Percentiles rank a stretch among this genome's conserved stretches.
phyloP scores from a whole-genome alignment of 2,888 invertebrate species.

The Calliphora vomitoria region DNA sequence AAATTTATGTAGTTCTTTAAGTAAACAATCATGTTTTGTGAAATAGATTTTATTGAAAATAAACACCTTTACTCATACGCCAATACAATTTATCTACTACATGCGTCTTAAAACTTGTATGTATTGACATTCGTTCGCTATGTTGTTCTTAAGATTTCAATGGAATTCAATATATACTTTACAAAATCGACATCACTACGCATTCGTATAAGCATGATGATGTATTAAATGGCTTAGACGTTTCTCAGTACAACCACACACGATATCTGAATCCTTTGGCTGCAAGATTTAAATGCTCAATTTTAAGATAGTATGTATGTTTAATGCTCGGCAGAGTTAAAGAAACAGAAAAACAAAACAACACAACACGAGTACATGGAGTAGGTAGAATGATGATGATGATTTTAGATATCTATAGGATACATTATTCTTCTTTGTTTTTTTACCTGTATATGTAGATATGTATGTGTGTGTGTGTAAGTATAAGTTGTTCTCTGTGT shows the following conservation, averaged over 20 bases:
- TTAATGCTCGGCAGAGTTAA: not conserved
- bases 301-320: slow-evolving; percentile 4
- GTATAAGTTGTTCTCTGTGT: not conserved
- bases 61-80: not conserved
- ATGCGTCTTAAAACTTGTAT: no score
- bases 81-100: not conserved
- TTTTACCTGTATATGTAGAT: slow-evolving; percentile 40
- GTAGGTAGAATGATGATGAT: slow-evolving; percentile 44
- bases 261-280: slow-evolving; percentile 8
- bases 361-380: not conserved
- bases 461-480: not conserved
- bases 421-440: slow-evolving; percentile 20
- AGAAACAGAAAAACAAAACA: not conserved
- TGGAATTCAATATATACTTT: not conserved
- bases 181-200: not conserved
- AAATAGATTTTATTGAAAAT: not conserved
- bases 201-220: slow-evolving; percentile 3
- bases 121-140: not conserved
- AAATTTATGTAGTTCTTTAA: not conserved
- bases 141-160: not conserved
- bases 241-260: not conserved
- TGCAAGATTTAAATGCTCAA: slow-evolving; percentile 19
- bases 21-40: slow-evolving; percentile 7
- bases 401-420: slow-evolving; percentile 28
- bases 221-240: not conserved